These are phyloP conservation scores for Papilio dardanus DNA, from an alignment of 1,140 invertebrate genomes.

Conservation along the genomic window DNA sequence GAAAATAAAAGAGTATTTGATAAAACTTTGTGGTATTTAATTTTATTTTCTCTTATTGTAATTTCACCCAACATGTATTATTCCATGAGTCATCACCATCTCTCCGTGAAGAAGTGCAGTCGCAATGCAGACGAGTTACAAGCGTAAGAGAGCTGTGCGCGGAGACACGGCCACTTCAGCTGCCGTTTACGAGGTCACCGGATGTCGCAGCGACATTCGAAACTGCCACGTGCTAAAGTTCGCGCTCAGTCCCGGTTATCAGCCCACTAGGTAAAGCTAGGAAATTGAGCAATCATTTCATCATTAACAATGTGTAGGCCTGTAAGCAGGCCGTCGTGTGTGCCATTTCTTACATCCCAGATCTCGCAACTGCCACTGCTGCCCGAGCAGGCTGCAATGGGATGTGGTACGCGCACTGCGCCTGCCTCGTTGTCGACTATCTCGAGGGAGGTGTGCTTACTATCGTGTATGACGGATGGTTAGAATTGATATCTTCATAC, in stretches of 20 bases:
- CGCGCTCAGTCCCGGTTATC: slow-evolving; percentile 67
- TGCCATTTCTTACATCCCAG: slow-evolving; percentile 67
- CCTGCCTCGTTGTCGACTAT: slow-evolving; percentile 23
- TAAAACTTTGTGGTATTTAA: slow-evolving; percentile 58
- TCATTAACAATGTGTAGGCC: slow-evolving; percentile 46
- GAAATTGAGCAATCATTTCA: slow-evolving; percentile 62
- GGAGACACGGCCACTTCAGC: slow-evolving; percentile 44
- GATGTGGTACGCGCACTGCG: not conserved
- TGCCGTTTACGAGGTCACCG: slow-evolving; percentile 44
- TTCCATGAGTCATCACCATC: slow-evolving; percentile 78
- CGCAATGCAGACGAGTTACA: slow-evolving; percentile 51
- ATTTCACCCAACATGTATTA: slow-evolving; percentile 79
- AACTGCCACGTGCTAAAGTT: slow-evolving; percentile 51
- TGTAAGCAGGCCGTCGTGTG: slow-evolving; percentile 52
- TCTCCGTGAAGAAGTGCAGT: slow-evolving; percentile 64
- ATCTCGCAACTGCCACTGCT: slow-evolving; percentile 43
- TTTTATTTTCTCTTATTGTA: slow-evolving; percentile 67
- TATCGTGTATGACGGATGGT: slow-evolving; percentile 19
- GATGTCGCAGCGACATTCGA: slow-evolving; percentile 44
- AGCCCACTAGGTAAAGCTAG: slow-evolving; percentile 80
- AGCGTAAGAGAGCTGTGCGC: slow-evolving; percentile 42
- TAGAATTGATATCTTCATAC: slow-evolving; percentile 26
- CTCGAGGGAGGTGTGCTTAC: slow-evolving; percentile 20
- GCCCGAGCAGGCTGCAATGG: slow-evolving; percentile 36
- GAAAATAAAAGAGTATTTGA: slow-evolving; percentile 72